Evolutionary conservation across 2,888 invertebrate genomes (phyloP).

Genomic region (Agriopis aurantiaria): DNA sequence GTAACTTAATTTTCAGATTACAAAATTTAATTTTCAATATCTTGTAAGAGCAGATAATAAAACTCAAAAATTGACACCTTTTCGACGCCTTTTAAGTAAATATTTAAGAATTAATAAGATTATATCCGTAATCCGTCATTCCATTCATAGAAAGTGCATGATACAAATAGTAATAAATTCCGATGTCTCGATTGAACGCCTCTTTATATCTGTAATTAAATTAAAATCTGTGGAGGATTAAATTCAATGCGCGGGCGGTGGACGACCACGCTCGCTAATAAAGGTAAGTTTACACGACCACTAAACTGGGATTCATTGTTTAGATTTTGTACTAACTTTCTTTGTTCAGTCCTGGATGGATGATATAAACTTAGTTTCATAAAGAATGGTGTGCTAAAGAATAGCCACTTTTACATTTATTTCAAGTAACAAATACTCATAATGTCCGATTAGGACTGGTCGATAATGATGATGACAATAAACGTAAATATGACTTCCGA

Average conservation of each 20-base stretch:
- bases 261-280: slow-evolving; percentile 51
- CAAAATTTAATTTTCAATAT: too few relatives aligned
- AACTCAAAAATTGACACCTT: slow-evolving; percentile 5
- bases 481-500: too few relatives aligned
- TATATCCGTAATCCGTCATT: slow-evolving; percentile 23
- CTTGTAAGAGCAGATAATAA: not conserved
- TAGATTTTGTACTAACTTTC: not conserved
- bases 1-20: too few relatives aligned
- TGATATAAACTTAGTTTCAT: not conserved
- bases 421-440: too few relatives aligned
- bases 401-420: too few relatives aligned
- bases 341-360: not conserved
- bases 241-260: slow-evolving; percentile 52
- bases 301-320: not conserved
- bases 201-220: slow-evolving; percentile 65
- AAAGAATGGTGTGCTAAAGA: not conserved
- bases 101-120: not conserved
- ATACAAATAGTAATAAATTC: slow-evolving; percentile 31
- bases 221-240: slow-evolving; percentile 68
- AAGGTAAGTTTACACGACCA: slow-evolving; percentile 38
- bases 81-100: slow-evolving; percentile 1
- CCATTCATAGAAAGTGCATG: slow-evolving; percentile 33
- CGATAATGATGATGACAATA: too few relatives aligned
- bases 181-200: slow-evolving; percentile 55
- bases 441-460: too few relatives aligned